Evolutionary conservation across 2,113 vertebrate species (phyloP).

Genomic region (Panurus biarmicus): DNA sequence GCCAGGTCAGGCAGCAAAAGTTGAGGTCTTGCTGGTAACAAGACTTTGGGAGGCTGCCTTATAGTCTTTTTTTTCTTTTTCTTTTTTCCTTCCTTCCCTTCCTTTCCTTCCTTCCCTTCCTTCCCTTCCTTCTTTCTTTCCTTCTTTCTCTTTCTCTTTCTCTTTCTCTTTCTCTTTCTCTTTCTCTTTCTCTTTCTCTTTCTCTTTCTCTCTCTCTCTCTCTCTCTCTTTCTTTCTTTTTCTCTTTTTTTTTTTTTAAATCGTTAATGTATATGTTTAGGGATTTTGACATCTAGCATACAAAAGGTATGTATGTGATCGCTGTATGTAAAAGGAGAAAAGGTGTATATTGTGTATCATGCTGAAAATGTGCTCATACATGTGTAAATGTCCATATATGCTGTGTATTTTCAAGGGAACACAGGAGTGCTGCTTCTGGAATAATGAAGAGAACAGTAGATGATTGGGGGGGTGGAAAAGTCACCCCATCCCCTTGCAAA

Average conservation of each 20-base stretch:
- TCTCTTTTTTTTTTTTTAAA: too few relatives aligned
- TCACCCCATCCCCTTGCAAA: neutral
- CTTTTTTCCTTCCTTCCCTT: too few relatives aligned
- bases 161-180: too few relatives aligned
- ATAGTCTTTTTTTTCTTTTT: neutral
- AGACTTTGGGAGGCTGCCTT: neutral
- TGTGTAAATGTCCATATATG: neutral
- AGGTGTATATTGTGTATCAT: neutral
- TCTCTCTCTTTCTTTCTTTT: too few relatives aligned
- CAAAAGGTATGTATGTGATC: neutral
- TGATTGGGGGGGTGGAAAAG: neutral
- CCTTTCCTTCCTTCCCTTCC: too few relatives aligned
- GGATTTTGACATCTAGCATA: neutral
- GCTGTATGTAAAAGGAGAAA: neutral
- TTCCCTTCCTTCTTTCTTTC: neutral
- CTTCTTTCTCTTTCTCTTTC: too few relatives aligned
- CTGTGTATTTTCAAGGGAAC: neutral
- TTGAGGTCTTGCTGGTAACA: fast-evolving
- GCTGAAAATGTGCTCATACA: neutral
- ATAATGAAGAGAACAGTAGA: neutral
- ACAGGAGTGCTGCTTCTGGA: neutral
- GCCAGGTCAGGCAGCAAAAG: neutral
- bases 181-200: too few relatives aligned
- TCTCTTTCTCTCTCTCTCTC: too few relatives aligned
- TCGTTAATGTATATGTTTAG: neutral